A percentile compares a stretch with the other conserved stretches of the same genome.
These are phyloP conservation scores for Monoplex corrugatus DNA, from an alignment of 2,888 invertebrate genomes.

Conservation along the genomic window DNA sequence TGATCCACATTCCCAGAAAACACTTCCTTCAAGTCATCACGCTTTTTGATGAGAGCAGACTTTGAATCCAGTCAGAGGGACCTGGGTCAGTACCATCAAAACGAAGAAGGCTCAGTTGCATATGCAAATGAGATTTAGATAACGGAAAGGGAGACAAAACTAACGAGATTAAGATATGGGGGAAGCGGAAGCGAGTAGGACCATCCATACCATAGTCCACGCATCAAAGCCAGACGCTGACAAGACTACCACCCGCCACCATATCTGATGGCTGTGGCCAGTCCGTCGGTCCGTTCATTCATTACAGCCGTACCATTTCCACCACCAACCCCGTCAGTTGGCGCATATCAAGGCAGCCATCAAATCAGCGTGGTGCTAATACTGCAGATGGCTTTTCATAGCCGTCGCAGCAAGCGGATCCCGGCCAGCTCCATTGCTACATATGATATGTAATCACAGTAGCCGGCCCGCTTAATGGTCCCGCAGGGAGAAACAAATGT, in stretches of 20 bases:
- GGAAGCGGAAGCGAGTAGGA: not conserved
- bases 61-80: no score
- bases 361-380: conserved; percentile 47
- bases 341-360: conserved; percentile 20
- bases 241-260: not conserved
- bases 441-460: conserved; percentile 55
- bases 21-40: no score
- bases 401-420: not conserved
- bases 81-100: no score
- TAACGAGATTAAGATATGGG: no score
- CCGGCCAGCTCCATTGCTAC: conserved; percentile 39
- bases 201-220: not conserved
- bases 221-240: not conserved
- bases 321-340: not conserved
- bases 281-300: no score
- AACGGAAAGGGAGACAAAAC: no score
- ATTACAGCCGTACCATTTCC: conserved; percentile 29
- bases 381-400: conserved; percentile 52
- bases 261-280: not conserved
- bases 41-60: no score
- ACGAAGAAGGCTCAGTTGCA: no score
- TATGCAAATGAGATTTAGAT: no score
- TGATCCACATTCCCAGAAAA: no score
- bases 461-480: conserved; percentile 42
- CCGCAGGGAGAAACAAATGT: conserved; percentile 44